Base-by-base conservation (phyloP, 2,113 vertebrate species). In the Canis aureus region DNA sequence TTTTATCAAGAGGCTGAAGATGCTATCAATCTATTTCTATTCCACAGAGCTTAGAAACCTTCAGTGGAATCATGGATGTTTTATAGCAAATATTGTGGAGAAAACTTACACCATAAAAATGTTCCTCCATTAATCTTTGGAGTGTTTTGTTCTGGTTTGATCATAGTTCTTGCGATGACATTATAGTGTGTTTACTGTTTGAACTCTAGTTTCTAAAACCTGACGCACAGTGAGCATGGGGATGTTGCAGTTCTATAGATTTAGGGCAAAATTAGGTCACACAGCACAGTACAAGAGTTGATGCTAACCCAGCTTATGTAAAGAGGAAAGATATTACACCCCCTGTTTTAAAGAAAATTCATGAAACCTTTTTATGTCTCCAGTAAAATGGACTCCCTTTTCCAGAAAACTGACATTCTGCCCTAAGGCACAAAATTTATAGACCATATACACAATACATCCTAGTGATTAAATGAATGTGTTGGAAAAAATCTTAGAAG, bases 1-100 rank as follows among this genome's bases (percentile, higher is more conserved):
- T 93, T 87, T 51, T 94, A 97, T 97, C 95, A 93, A 95, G 49
- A 83, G 38, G 5, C 32, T 96, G 84, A 95, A 95, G 82, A 96
- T 97, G 92, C 79, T 38, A 38, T 91, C 64, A 20, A n/a, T 79
- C 91, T n/a, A 7, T 67, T 94, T 67, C 90, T 97, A 35, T 80
- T 92, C 51, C 35, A 91, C 19, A 82, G 38, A 60, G 86, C 13
- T 95, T 38, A 67, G 43, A 80, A 71, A 95, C 20, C 22, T 86
- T 12, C 80, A 27, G 73, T 94, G 16, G 29, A 91, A 82, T 93
- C 91, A 89, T 91, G 76, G 49, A 93, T 89, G 49, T 83, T 97
- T 94, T 96, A 94, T 62, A 95, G 85, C 55, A 93, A 96, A 91
- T 73, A 88, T 62, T 38, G 5, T 51, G 19, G 29, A 83, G 84